Base-by-base conservation (phyloP, 2,888 invertebrate genomes). In the Dasypolia templi region DNA sequence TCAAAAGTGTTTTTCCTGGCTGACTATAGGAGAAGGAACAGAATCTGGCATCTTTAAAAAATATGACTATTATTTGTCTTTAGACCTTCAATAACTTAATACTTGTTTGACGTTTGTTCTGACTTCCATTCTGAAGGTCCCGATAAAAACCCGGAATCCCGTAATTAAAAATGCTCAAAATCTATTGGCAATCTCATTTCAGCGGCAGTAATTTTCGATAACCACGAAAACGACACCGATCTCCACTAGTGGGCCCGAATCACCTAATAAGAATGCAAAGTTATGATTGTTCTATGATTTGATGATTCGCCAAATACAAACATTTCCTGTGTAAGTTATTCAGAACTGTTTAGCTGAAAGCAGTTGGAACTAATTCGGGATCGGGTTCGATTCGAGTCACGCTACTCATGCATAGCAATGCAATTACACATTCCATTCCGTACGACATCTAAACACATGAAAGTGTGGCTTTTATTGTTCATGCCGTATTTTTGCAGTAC, bases 351-450 rank as follows among this genome's bases (percentile, higher is more conserved):
- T 68, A 42, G 42, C 65, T 62, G 32, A 29, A 56, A 65, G 29
- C 32, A 61, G 22, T 65, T 44, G 70, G 64, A 65, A 72, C 76
- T 72, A 72, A 80, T 81, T 81, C 77, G 46, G 77, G 80, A 76
- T 53, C 29, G 67, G 68, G 71, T 62, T 68, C 49, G 56, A 68
- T 71, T 67, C 63, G 61, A 65, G 76, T 80, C 81, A 26, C 26
- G 56, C 56, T 71, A 51, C 58, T 79, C 75, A 70, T 58, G 71
- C 70, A 53, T 66, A 65, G 76, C 32, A 51, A 32, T 56, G 51
- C 55, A 19, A 81, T 72, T 68, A 71, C 59, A 53, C 67, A 80
- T 72, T 72, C 70, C 59, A 56, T 42, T 61, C 19, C 29, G 19
- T 46, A 29, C 63, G 51, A 76, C 63, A 77, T 59, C 17, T 51